Conservation (phyloP, 2,888 invertebrate species). For the Amblyteles armatorius region DNA sequence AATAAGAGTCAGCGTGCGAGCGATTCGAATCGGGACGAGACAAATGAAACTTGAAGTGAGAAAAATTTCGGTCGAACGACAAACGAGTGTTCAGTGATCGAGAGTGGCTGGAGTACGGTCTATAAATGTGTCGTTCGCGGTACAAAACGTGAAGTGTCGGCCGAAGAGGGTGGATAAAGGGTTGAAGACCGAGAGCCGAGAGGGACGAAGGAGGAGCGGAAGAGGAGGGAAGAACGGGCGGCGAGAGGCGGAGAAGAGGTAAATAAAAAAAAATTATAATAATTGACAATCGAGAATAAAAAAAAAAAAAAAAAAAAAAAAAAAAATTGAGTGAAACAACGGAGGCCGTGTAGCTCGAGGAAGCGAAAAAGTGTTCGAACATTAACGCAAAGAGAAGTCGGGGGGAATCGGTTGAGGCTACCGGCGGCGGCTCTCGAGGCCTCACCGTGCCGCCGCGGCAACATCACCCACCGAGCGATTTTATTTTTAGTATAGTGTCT, state of each 20-base stretch:
- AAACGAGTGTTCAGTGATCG: constrained; percentile 23
- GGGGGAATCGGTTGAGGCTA: background rate
- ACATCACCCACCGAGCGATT: constrained; percentile 59
- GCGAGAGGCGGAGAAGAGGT: constrained; percentile 65
- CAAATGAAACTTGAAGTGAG: background rate
- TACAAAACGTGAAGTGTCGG: constrained; percentile 76
- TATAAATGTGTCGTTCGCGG: constrained; percentile 81
- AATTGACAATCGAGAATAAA: constrained; percentile 7
- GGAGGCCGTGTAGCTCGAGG: background rate
- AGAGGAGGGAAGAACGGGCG: constrained; percentile 58
- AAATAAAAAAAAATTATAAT: constrained; percentile 12
- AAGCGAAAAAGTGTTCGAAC: background rate
- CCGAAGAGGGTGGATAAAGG: constrained; percentile 56
- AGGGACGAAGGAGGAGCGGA: background rate
- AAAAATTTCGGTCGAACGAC: background rate
- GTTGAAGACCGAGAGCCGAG: constrained; percentile 64
- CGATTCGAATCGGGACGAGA: background rate
- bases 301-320: constrained; percentile 6
- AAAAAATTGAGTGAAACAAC: background rate
- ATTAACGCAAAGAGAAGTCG: no score
- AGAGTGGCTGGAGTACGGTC: constrained; percentile 56
- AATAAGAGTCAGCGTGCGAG: background rate
- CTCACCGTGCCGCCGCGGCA: constrained; percentile 6
- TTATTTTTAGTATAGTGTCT: constrained; percentile 64
- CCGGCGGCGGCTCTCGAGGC: constrained; percentile 43